Evolutionary conservation across 2,113 vertebrate species (phyloP), one percentile per base, ranked within the genome.

Genomic region (Rhabdornis inornatus): DNA sequence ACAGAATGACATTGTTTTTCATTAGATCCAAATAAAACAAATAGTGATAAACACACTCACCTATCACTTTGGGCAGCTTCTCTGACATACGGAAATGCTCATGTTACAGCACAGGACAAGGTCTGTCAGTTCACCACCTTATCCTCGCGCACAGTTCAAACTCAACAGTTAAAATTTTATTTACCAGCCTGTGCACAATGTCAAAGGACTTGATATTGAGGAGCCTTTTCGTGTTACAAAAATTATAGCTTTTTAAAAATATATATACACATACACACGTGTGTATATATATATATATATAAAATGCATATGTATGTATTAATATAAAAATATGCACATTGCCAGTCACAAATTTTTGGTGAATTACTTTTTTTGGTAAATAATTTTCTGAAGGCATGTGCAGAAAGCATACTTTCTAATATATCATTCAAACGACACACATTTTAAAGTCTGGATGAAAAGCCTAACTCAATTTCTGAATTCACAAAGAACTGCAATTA

Each of bases 231-330:
- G 50, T 42, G 10, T 11, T 49, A n/a, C 3, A 65, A 42, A 22
- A 83, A 65, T 13, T 35, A 27, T 16, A 55, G 7, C 2, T 25
- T 42, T 15, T 37, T 22, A 4, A 10, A 45, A 25, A 15, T 4
- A 24, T 1, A 28, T 11, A 22, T 8, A 28, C 2, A 21, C 0
- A 59, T 1, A 40, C 2, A 14, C 1, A 40, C 4, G n/a, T 2
- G 24, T 2, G 3, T 11, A 13, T 27, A 27, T 8, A 25, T 5
- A 9, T 5, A 33, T 7, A 42, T 7, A 56, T 55, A 75, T 8
- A 69, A 85, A 85, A 31, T 13, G 25, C 5, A 27, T 50, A 50
- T 10, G 22, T 6, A 9, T 5, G 23, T 7, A 44, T 8, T 15
- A 31, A 57, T 56, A 76, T 8, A 72, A 85, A 70, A 85, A 31